A percentile compares a stretch with the other conserved stretches of the same genome.
phyloP scores from a whole-genome alignment of 2,113 vertebrate genomes.

The Ctenomys sociabilis region DNA sequence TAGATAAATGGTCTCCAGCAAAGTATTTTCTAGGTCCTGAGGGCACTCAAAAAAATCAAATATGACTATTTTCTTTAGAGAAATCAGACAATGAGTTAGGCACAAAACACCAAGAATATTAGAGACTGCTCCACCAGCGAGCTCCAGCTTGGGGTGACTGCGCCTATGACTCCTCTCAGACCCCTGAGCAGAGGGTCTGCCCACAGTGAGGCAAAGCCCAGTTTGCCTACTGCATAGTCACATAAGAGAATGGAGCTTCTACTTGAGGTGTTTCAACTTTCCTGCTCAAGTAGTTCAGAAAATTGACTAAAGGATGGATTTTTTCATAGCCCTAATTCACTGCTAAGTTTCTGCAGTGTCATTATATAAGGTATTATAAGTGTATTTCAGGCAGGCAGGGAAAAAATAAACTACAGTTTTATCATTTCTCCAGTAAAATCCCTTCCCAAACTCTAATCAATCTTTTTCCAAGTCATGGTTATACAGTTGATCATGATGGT shows the following conservation, averaged over 20 bases:
- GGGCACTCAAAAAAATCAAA: background rate
- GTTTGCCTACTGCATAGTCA: background rate
- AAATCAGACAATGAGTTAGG: background rate
- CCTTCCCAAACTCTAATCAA: constrained; percentile 48
- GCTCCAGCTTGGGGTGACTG: background rate
- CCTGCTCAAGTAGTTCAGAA: background rate
- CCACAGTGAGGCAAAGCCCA: background rate
- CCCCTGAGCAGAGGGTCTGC: background rate
- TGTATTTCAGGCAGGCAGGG: background rate
- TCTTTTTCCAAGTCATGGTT: constrained; percentile 26
- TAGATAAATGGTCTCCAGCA: background rate
- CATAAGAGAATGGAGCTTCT: background rate
- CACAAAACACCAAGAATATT: background rate
- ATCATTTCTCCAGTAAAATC: constrained; percentile 16
- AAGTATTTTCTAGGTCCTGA: background rate
- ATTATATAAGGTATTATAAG: background rate
- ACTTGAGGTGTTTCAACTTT: background rate
- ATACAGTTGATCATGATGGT: background rate
- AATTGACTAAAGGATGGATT: background rate
- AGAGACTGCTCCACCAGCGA: background rate
- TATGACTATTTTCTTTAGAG: background rate
- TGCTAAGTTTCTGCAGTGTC: background rate
- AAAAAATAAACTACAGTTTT: background rate
- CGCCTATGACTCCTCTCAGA: too few relatives aligned
- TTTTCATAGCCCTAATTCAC: background rate